Evolutionary conservation across 1,140 invertebrate species (phyloP), one percentile per base, ranked within the genome.

Genomic region (Drosophila seguyi): DNA sequence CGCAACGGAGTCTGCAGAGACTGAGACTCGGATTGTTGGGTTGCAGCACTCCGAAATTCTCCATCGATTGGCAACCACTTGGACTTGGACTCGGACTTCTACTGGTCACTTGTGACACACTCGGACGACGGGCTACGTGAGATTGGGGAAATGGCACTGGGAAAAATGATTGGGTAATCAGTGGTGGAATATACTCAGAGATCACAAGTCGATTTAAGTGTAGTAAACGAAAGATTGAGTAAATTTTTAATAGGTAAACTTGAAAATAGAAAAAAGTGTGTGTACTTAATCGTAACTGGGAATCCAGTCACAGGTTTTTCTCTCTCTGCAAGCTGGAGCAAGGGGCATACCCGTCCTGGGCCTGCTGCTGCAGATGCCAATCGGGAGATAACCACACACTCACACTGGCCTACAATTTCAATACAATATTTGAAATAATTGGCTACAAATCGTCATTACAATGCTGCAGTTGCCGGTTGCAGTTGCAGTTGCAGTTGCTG

Each of bases 341-440:
- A 31, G n/a, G 7, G 5, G 31, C 31, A 31, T 41, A 25, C 44
- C 36, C 36, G 78, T 78, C 39, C 42, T 75, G 38, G 55, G 56
- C 48, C 81, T 58, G 42, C 47, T 59, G 59, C 45, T 48, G 66
- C 47, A 84, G 84, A 90, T 84, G 74, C 74, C 81, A 68, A 76
- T 61, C 47, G 34, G 63, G 41, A 90, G 85, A 85, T 90, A 80
- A 68, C 68, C 55, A 59, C 73, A 78, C 73, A 60, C 75, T 69
- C 72, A 82, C 79, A 80, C 65, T 74, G 83, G 79, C 79, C 61
- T 83, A 87, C 85, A 90, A 90, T 91, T 91, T 91, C 88, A 91
- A 91, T 91, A 91, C 83, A 91, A 88, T 91, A 91, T 91, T 91
- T 88, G 87, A 91, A 82, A 91, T 91, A 91, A 91, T 91, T 91